These are phyloP conservation scores for Sceloporus tristichus DNA, from an alignment of 2,113 vertebrate species.

Conservation along the genomic window DNA sequence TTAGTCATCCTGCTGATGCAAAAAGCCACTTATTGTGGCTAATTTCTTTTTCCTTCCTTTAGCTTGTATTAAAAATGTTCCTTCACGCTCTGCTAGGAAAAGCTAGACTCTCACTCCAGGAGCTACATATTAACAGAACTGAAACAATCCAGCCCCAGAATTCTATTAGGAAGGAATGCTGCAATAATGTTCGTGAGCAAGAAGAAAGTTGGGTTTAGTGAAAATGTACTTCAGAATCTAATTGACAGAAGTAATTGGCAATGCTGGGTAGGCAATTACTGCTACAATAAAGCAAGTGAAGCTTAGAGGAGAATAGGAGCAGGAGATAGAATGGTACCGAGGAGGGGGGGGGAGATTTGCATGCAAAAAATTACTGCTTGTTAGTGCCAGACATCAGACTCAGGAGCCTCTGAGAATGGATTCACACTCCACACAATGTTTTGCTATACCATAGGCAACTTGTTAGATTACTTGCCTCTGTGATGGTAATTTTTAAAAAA, in stretches of 20 bases:
- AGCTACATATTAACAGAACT: slow-evolving; percentile 8
- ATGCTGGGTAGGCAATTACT: slow-evolving; percentile 26
- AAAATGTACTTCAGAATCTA: slow-evolving; percentile 46
- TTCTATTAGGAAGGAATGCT: slow-evolving; percentile 29
- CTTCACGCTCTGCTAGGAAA: background rate
- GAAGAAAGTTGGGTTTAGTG: slow-evolving; percentile 15
- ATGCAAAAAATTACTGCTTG: background rate
- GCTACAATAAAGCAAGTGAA: slow-evolving; percentile 31
- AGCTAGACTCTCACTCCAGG: background rate
- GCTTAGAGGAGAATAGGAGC: slow-evolving; percentile 8
- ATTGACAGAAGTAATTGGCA: slow-evolving; percentile 37
- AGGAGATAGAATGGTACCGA: background rate
- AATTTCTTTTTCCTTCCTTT: background rate
- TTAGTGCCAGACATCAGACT: background rate
- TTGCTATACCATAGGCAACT: background rate
- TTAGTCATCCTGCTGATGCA: background rate
- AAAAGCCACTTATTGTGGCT: background rate
- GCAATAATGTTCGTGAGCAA: slow-evolving; percentile 11
- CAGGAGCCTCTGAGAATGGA: background rate
- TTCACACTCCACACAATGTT: slow-evolving; percentile 10
- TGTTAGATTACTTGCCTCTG: background rate
- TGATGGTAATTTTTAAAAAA: background rate
- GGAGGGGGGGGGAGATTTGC: background rate
- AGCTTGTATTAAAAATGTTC: background rate
- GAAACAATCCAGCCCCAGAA: slow-evolving; percentile 25